Percentiles rank a stretch among this genome's conserved stretches.
phyloP scores from a whole-genome alignment of 2,797 vertebrate genomes.

The Perodicticus potto region DNA sequence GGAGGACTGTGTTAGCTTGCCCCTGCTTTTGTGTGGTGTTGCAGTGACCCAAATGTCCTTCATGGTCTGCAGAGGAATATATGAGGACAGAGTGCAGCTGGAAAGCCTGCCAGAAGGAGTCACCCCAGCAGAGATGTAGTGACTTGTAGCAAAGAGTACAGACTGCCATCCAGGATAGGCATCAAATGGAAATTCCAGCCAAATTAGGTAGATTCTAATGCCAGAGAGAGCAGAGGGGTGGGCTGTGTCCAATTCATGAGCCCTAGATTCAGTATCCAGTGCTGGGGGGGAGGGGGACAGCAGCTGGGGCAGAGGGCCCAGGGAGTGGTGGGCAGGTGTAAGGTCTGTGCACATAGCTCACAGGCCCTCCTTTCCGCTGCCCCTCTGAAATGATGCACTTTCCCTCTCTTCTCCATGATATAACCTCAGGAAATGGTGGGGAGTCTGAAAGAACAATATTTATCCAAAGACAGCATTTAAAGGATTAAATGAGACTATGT shows the following conservation, averaged over 20 bases:
- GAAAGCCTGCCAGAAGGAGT: not conserved
- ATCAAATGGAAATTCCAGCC: not conserved
- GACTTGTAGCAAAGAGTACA: not conserved
- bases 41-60: not conserved
- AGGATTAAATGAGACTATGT: not conserved
- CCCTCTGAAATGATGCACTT: rapidly evolving
- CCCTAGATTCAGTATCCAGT: not conserved
- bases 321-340: not conserved
- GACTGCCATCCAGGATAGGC: not conserved
- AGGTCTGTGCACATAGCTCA: not conserved
- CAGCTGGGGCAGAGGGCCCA: not conserved
- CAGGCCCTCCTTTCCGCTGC: not conserved
- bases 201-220: not conserved
- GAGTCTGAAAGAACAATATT: not conserved
- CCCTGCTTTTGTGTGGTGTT: not conserved
- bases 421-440: not conserved
- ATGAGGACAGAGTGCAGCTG: not conserved
- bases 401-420: not conserved
- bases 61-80: not conserved
- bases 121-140: not conserved
- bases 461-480: not conserved
- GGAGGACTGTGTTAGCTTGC: not conserved
- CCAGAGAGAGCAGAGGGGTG: not conserved
- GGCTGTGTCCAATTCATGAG: not conserved
- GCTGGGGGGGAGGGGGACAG: not conserved